Conservation (phyloP, 2,888 invertebrate genomes). For the Drosophila cognata region DNA sequence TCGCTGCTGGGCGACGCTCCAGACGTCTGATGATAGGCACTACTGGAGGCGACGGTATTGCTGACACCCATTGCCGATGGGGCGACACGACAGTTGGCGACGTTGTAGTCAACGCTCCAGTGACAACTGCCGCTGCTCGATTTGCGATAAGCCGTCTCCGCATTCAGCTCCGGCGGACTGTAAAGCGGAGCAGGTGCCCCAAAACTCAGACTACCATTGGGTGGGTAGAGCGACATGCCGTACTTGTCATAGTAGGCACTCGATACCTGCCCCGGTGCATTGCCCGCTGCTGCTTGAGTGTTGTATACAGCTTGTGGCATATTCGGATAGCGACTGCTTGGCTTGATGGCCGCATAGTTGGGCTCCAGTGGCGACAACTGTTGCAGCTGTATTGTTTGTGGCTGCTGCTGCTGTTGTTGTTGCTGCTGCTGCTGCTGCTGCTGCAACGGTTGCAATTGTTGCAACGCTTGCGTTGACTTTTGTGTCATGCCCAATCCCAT, state of each 20-base stretch:
- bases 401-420: conserved; percentile 13
- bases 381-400: conserved; percentile 33
- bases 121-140: conserved; percentile 57
- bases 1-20: conserved; percentile 38
- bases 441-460: conserved; percentile 30
- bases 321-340: conserved; percentile 66
- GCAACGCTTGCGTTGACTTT: conserved; percentile 30
- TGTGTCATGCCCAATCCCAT: conserved; percentile 24
- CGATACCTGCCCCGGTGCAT: conserved; percentile 2
- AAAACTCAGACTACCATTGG: conserved; percentile 41
- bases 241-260: conserved; percentile 75
- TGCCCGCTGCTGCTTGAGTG: conserved; percentile 9
- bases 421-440: conserved; percentile 32
- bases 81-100: conserved; percentile 60
- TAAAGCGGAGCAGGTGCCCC: conserved; percentile 62
- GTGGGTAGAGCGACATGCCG: conserved; percentile 65
- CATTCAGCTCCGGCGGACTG: conserved; percentile 54
- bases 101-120: conserved; percentile 75
- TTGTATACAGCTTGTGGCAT: conserved; percentile 25
- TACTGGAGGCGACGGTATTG: conserved; percentile 13
- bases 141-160: conserved; percentile 67
- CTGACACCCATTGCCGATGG: conserved; percentile 20
- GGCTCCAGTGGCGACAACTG: conserved; percentile 69
- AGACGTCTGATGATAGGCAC: conserved; percentile 54
- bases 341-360: conserved; percentile 71